Evolutionary conservation across 2,888 invertebrate species (phyloP), one percentile per base, ranked within the genome.

Genomic region (Prostheceraeus crozeri): DNA sequence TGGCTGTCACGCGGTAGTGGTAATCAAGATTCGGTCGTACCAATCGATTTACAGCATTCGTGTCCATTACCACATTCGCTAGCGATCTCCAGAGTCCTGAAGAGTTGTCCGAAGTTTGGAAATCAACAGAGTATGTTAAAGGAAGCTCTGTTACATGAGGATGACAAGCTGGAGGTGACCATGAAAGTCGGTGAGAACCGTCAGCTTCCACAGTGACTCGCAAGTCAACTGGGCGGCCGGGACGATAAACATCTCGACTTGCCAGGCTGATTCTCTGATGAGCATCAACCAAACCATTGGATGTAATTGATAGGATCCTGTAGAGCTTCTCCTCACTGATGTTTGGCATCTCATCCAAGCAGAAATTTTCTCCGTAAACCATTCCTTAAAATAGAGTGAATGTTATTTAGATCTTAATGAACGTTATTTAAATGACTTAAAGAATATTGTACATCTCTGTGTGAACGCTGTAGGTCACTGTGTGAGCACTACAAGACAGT

Each of bases 361-460:
- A 40, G 16, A 40, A 57, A 48, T 57, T 48, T 48, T 57, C 57
- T n/a, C 57, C 57, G 46, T 45, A 57, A 6, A 57, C 40, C 4
- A 25, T 57, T 40, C 45, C 6, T 2, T 40, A 16, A 10, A 57
- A n/a, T n/a, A n/a, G n/a, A n/a, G n/a, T n/a, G n/a, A n/a, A n/a
- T n/a, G n/a, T n/a, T n/a, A n/a, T n/a, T n/a, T n/a, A n/a, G n/a
- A n/a, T n/a, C n/a, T n/a, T n/a, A n/a, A n/a, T n/a, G n/a, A n/a
- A n/a, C n/a, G n/a, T n/a, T n/a, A n/a, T n/a, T n/a, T n/a, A n/a
- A n/a, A n/a, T n/a, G n/a, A n/a, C n/a, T n/a, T n/a, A n/a, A n/a
- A n/a, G n/a, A n/a, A n/a, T n/a, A n/a, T n/a, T n/a, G n/a, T n/a
- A n/a, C n/a, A n/a, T n/a, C n/a, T n/a, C n/a, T n/a, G n/a, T n/a